Evolutionary conservation across 2,797 vertebrate genomes (phyloP).

Genomic region (Phrynocephalus guinanensis): DNA sequence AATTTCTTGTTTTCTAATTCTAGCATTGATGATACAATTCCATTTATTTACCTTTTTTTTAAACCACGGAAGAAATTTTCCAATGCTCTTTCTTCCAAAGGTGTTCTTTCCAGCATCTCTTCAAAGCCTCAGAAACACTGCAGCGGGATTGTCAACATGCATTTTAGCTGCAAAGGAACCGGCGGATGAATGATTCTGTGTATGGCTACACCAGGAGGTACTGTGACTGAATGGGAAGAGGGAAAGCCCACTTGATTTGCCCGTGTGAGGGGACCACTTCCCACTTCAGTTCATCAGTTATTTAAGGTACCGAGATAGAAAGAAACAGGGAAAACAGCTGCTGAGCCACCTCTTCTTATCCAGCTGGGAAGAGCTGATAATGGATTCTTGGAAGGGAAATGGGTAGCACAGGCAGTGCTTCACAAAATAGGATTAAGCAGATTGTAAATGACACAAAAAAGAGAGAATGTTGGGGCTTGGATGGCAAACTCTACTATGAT

Average conservation of each 20-base stretch:
- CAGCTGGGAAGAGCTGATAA: constrained; percentile 7
- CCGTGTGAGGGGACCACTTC: constrained; percentile 13
- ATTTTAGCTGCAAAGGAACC: neutral
- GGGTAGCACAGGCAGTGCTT: neutral
- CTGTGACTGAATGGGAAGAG: neutral
- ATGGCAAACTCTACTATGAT: neutral
- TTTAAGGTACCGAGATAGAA: constrained; percentile 4
- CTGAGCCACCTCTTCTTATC: neutral
- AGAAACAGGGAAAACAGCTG: neutral
- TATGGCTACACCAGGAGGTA: neutral
- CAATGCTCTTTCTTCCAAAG: neutral
- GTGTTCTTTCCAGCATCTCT: neutral
- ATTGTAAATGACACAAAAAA: neutral
- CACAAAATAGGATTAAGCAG: constrained; percentile 16
- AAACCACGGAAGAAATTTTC: neutral
- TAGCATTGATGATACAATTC: constrained; percentile 24
- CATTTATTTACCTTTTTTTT: neutral
- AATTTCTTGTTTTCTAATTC: constrained; percentile 36
- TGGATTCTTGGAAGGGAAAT: neutral
- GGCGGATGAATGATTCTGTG: neutral
- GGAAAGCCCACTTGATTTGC: neutral
- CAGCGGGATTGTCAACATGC: neutral
- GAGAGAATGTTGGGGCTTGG: neutral
- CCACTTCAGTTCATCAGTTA: constrained; percentile 1
- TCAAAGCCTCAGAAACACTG: neutral